Evolutionary conservation across 2,113 vertebrate genomes (phyloP).

Genomic region (Lichenostomus cassidix): DNA sequence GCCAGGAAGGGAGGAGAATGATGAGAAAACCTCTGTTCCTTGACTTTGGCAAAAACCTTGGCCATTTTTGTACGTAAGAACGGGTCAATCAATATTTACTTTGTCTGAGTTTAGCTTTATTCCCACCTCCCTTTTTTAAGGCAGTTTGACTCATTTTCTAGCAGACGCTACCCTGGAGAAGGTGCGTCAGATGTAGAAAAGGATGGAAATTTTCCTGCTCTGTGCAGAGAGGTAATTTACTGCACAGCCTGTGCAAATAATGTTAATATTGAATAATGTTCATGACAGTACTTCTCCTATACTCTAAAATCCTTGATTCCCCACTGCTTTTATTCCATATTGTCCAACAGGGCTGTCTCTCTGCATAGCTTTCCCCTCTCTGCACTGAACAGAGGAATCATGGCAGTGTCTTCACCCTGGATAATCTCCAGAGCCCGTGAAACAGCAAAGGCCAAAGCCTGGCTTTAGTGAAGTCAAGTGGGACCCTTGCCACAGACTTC

Average conservation of each 20-base stretch:
- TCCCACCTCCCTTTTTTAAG: not conserved
- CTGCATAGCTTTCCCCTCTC: not conserved
- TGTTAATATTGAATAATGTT: not conserved
- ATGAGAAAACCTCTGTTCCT: slow-evolving; percentile 23
- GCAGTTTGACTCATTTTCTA: not conserved
- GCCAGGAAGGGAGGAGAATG: not conserved
- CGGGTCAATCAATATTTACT: slow-evolving; percentile 23
- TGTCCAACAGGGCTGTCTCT: not conserved
- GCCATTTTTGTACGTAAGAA: not conserved
- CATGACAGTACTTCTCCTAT: not conserved
- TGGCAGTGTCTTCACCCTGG: not conserved
- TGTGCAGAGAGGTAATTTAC: not conserved
- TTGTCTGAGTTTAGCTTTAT: not conserved
- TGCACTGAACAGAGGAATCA: not conserved
- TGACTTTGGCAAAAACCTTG: slow-evolving; percentile 1
- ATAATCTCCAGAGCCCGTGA: not conserved
- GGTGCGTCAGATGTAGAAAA: not conserved
- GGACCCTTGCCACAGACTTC: slow-evolving; percentile 45
- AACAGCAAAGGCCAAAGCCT: not conserved
- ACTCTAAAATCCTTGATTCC: not conserved
- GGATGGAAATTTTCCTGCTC: not conserved
- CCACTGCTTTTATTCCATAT: not conserved
- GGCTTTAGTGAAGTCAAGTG: not conserved
- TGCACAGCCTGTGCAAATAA: not conserved
- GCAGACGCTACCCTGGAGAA: not conserved